Base-by-base conservation (phyloP, 2,888 invertebrate species). In the Megaustenia siamemsis region DNA sequence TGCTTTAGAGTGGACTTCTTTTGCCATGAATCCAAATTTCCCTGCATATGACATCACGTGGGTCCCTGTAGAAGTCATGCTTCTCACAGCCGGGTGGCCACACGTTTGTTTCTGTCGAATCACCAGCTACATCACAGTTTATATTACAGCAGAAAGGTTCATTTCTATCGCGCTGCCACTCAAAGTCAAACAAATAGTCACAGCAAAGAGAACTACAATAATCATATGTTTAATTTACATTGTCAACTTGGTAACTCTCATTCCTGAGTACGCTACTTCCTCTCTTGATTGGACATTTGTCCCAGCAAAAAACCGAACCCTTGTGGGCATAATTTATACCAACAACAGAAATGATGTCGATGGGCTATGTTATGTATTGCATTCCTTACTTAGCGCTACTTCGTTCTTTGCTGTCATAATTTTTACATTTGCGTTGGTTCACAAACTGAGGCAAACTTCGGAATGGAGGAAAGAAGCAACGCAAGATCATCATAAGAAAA, bases 41-140 rank as follows among this genome's bases (percentile, higher is more conserved):
- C 10, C 45, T 0, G 18, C 15, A 5, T 69, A n/a, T 12, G 49
- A 24, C 1, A 4, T 53, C 10, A 2, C 56, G 1, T 69, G 66
- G 45, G 43, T 53, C 15, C 12, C 28, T 28, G 2, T 18, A 0
- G 71, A 68, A 12, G 56, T 81, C 1, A 21, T 68, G 71, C 53
- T 38, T 24, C 49, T 81, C 6, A 32, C 81, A 53, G 68, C 53
- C 2, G 81, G 21, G 28, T 69, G 68, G 53, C 81, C 71, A 1
- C 81, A 81, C 40, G 56, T 49, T 8, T 81, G 81, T 28, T 69
- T 71, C n/a, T 66, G 68, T 40, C 49, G 81, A 24, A 81, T 81
- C 24, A 69, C 81, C 1, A 69, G 69, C 38, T 81, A 21, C 8
- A 71, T 81, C n/a, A 81, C 81, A 5, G 81, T 68, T 10, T 81